Evolutionary conservation across 1,140 invertebrate species (phyloP).

Genomic region (Capitella teleta): DNA sequence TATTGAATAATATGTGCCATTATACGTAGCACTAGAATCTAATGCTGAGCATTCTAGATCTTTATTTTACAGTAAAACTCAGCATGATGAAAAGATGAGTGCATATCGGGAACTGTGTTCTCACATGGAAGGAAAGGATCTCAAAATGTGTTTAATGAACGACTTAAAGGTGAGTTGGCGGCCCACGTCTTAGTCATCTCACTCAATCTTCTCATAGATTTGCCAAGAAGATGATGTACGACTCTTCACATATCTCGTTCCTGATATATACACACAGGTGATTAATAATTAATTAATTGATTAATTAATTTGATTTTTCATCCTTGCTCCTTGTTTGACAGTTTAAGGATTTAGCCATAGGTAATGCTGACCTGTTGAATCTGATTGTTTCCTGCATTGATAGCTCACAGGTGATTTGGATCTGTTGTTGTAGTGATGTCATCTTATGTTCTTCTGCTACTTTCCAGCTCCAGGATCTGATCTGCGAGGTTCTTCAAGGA

Average conservation of each 20-base stretch:
- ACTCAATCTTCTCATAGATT: conserved; percentile 45
- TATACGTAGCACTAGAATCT: too few relatives aligned
- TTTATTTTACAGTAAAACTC: conserved; percentile 40
- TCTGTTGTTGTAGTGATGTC: not conserved
- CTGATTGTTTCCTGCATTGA: conserved; percentile 80
- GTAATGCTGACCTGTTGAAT: conserved; percentile 72
- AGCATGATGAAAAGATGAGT: conserved; percentile 63
- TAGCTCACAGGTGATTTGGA: conserved; percentile 52
- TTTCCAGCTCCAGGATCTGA: conserved; percentile 62
- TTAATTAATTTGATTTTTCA: not conserved
- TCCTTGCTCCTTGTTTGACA: conserved; percentile 31
- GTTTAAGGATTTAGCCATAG: conserved; percentile 73
- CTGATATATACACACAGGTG: conserved; percentile 70
- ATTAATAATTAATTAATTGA: conserved; percentile 10
- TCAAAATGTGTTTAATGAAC: conserved; percentile 60
- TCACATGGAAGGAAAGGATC: conserved; percentile 54
- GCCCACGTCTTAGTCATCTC: too few relatives aligned
- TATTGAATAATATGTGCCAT: too few relatives aligned
- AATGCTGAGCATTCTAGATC: too few relatives aligned
- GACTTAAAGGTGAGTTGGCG: conserved; percentile 59
- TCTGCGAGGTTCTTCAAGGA: conserved; percentile 81
- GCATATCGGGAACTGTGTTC: conserved; percentile 75
- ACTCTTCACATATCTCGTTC: conserved; percentile 75
- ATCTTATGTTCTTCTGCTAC: not conserved
- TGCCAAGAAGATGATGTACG: conserved; percentile 79